A percentile compares a stretch with the other conserved stretches of the same genome.
Conservation (phyloP, 2,113 vertebrate species). For the Laticauda colubrina region DNA sequence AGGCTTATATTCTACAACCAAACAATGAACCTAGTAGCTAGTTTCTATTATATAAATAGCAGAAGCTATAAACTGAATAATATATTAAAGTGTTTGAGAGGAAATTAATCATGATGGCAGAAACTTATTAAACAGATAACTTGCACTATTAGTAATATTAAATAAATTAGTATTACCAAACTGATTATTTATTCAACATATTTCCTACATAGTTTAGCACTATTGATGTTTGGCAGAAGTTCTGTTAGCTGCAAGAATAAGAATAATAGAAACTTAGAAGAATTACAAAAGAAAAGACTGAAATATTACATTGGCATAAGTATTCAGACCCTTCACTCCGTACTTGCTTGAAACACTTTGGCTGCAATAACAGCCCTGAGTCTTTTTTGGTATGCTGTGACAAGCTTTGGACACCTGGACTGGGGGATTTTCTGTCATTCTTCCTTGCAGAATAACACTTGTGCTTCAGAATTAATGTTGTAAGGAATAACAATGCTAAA, state of each 20-base stretch:
- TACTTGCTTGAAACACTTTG: not conserved
- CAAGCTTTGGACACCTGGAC: not conserved
- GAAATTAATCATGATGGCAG: not conserved
- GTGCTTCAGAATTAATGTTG: slow-evolving; percentile 41
- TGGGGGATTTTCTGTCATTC: not conserved
- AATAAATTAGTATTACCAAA: not conserved
- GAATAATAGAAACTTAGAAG: not conserved
- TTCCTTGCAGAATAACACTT: slow-evolving; percentile 36
- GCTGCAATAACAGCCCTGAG: not conserved
- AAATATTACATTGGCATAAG: not conserved
- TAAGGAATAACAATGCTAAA: slow-evolving; percentile 46
- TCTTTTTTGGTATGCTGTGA: not conserved
- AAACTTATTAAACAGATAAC: not conserved
- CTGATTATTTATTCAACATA: not conserved
- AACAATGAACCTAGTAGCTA: not conserved
- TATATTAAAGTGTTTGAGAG: not conserved
- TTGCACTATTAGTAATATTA: not conserved
- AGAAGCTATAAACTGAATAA: not conserved
- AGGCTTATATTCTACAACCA: not conserved
- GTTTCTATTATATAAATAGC: not conserved
- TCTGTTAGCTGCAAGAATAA: not conserved
- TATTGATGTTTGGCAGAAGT: not conserved
- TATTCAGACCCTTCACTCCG: not conserved
- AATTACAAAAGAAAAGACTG: not conserved
- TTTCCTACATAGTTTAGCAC: not conserved